phyloP scores from a whole-genome alignment of 92 coral and sea anemone species.

The Epizoanthus scotinus region DNA sequence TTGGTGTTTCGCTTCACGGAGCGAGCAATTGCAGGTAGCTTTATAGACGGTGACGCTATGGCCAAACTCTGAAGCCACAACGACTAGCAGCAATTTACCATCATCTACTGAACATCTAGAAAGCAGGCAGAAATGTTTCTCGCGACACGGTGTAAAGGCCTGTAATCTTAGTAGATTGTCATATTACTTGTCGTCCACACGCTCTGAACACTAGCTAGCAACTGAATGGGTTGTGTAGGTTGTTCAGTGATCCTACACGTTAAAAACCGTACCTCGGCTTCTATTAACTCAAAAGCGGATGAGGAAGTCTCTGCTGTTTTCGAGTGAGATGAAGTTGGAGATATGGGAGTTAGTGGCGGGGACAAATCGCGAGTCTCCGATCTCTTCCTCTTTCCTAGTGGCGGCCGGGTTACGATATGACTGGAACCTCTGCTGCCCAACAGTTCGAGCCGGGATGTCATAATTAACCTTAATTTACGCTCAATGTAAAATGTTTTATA shows the following conservation, averaged over 20 bases:
- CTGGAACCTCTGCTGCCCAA: slow-evolving; percentile 75
- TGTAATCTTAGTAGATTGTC: slow-evolving; percentile 29
- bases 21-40: slow-evolving; percentile 28
- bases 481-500: slow-evolving; percentile 94
- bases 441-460: slow-evolving; percentile 95
- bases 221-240: slow-evolving; percentile 50
- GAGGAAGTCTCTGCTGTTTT: slow-evolving; percentile 82
- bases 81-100: slow-evolving; percentile 33
- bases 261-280: slow-evolving; percentile 83
- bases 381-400: slow-evolving; percentile 69
- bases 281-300: slow-evolving; percentile 93
- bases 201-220: slow-evolving; percentile 44
- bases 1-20: slow-evolving; percentile 39
- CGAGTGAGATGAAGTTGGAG: slow-evolving; percentile 94
- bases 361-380: slow-evolving; percentile 91
- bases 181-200: slow-evolving; percentile 47
- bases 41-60: slow-evolving; percentile 34
- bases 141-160: not conserved
- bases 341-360: slow-evolving; percentile 99
- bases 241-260: slow-evolving; percentile 8
- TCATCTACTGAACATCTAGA: slow-evolving; percentile 39
- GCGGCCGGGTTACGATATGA: slow-evolving; percentile 68
- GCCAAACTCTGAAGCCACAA: slow-evolving; percentile 26
- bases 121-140: slow-evolving; percentile 19
- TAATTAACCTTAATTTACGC: slow-evolving; percentile 95